These are phyloP conservation scores for Drosophila sp. DNA, from an alignment of 1,140 invertebrate species.

Conservation along the genomic window DNA sequence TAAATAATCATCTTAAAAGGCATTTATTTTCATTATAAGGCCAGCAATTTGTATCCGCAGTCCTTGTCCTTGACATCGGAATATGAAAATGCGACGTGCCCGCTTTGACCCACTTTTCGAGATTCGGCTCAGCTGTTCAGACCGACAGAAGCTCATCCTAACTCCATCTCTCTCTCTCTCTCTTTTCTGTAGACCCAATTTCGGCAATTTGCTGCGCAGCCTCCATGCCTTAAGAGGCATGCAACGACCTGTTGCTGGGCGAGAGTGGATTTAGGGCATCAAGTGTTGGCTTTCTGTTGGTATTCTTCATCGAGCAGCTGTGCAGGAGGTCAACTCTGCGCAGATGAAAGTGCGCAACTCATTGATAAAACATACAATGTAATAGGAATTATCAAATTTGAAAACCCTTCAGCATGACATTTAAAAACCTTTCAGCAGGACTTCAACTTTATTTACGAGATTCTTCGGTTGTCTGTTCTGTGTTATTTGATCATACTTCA, in stretches of 20 bases:
- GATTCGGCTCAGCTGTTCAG: constrained; percentile 46
- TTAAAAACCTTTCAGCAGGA: neutral
- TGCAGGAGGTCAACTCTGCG: constrained; percentile 37
- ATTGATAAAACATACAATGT: constrained; percentile 57
- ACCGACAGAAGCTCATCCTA: constrained; percentile 31
- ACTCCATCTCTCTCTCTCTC: constrained; percentile 13
- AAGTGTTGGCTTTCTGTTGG: constrained; percentile 23
- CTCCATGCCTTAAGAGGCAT: constrained; percentile 43
- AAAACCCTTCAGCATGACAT: too few relatives aligned
- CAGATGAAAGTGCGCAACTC: constrained; percentile 64
- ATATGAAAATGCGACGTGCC: constrained; percentile 27
- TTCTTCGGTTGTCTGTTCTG: neutral
- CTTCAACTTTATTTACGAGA: neutral
- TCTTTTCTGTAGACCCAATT: constrained; percentile 1
- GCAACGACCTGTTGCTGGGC: constrained; percentile 56
- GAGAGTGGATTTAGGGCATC: neutral
- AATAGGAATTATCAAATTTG: neutral
- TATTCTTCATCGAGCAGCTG: constrained; percentile 53
- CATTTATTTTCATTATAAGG: constrained; percentile 7
- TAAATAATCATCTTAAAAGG: constrained; percentile 24
- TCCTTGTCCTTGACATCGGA: constrained; percentile 69
- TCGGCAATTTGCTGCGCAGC: constrained; percentile 62
- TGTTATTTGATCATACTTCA: neutral
- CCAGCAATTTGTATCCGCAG: constrained; percentile 24
- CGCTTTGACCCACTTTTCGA: constrained; percentile 61